These are phyloP conservation scores for Bombus picipes DNA, from an alignment of 1,140 invertebrate species.

Conservation along the genomic window DNA sequence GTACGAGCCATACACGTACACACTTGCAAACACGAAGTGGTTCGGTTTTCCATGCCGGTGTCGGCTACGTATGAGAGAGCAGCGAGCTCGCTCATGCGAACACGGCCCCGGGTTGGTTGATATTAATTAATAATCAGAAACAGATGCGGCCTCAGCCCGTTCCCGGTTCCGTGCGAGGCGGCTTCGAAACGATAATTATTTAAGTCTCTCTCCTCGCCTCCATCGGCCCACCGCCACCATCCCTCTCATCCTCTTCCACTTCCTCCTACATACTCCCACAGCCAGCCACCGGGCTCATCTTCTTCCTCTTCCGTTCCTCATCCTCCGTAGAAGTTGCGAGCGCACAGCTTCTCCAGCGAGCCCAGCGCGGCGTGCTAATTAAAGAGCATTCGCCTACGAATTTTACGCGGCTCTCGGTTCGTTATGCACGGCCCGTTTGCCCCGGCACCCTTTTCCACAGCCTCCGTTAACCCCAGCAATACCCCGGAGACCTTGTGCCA, in stretches of 20 bases:
- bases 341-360: constrained; percentile 18
- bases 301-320: constrained; percentile 30
- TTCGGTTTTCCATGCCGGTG: constrained; percentile 6
- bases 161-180: constrained; percentile 52
- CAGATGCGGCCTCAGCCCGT: constrained; percentile 76
- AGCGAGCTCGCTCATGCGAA: constrained; percentile 70
- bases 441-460: constrained; percentile 59
- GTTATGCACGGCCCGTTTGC: constrained; percentile 72
- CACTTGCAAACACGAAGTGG: neutral
- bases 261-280: neutral
- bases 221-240: constrained; percentile 24
- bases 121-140: constrained; percentile 83
- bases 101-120: constrained; percentile 74
- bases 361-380: constrained; percentile 71
- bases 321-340: constrained; percentile 8
- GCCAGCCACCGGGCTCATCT: neutral
- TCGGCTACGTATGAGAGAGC: constrained; percentile 58
- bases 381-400: constrained; percentile 75
- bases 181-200: constrained; percentile 78
- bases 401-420: constrained; percentile 73
- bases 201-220: constrained; percentile 72
- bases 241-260: constrained; percentile 10
- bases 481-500: constrained; percentile 71
- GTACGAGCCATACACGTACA: neutral
- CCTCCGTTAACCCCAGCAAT: constrained; percentile 50